phyloP scores from a whole-genome alignment of 2,113 vertebrate genomes.

The Trichechus manatus region DNA sequence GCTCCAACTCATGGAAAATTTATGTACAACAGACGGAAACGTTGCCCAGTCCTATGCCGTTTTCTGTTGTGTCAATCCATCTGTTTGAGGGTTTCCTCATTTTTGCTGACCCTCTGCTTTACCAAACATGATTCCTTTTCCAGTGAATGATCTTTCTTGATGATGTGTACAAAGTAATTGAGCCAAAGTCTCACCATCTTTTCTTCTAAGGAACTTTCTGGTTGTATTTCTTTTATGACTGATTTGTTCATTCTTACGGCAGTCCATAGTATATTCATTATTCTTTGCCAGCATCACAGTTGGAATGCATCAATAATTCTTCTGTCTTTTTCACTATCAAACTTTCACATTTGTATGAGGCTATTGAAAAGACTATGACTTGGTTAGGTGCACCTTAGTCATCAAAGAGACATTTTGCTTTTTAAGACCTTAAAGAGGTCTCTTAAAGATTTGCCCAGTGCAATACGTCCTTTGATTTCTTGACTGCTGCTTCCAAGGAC shows the following conservation, averaged over 20 bases:
- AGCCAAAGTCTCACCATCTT: neutral
- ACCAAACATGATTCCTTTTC: neutral
- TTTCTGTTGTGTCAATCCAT: neutral
- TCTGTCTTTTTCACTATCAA: neutral
- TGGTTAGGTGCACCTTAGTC: neutral
- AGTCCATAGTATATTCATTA: neutral
- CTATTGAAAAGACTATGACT: neutral
- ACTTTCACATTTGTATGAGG: neutral
- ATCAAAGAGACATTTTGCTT: neutral
- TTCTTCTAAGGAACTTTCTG: neutral
- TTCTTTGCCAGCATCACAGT: neutral
- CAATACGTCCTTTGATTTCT: neutral
- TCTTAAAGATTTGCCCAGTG: neutral
- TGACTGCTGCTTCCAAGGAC: neutral
- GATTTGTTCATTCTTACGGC: neutral
- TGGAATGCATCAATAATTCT: neutral
- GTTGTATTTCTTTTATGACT: neutral
- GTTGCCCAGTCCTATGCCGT: neutral
- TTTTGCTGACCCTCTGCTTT: neutral
- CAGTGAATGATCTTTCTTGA: neutral
- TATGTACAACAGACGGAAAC: no score
- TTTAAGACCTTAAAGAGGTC: neutral
- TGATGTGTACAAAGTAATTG: neutral
- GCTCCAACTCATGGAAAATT: no score
- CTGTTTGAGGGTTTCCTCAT: neutral